phyloP scores from a whole-genome alignment of 1,140 invertebrate genomes.

The Doryteuthis pealeii region DNA sequence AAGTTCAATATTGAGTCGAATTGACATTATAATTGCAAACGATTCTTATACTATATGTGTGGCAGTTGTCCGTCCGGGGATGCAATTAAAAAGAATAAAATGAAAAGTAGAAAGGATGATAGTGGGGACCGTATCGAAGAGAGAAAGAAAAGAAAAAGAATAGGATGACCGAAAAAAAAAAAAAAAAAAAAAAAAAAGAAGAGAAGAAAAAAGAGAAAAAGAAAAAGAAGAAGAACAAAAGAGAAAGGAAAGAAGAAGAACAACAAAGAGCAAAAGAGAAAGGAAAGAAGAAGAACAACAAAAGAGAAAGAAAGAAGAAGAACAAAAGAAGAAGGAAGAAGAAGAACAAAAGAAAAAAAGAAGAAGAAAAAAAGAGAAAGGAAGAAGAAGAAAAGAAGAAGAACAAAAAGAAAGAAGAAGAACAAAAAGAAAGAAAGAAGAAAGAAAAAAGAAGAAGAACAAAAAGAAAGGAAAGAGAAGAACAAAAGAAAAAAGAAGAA shows the following conservation, averaged over 20 bases:
- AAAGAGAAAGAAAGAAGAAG: too few relatives aligned
- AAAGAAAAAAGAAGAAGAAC: too few relatives aligned
- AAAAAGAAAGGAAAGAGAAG: too few relatives aligned
- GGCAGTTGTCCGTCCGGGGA: too few relatives aligned
- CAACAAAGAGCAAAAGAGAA: neutral
- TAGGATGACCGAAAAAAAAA: neutral
- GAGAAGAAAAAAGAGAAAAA: neutral
- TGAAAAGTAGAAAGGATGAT: neutral
- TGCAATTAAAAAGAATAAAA: neutral
- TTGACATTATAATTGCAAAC: too few relatives aligned
- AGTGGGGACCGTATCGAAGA: neutral
- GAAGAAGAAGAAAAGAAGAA: neutral
- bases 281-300: too few relatives aligned
- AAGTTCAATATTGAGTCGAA: neutral
- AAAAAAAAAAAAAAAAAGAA: neutral
- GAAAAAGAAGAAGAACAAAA: too few relatives aligned
- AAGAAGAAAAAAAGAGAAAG: neutral
- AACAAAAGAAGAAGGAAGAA: too few relatives aligned
- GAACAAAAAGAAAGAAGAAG: too few relatives aligned
- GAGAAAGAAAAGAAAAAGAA: neutral
- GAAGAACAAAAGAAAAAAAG: neutral
- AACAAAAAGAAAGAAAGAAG: too few relatives aligned
- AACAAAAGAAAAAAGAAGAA: too few relatives aligned
- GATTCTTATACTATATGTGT: too few relatives aligned
- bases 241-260: neutral